Base-by-base conservation (phyloP, 2,797 vertebrate species). In the Halcyon leucocephala region DNA sequence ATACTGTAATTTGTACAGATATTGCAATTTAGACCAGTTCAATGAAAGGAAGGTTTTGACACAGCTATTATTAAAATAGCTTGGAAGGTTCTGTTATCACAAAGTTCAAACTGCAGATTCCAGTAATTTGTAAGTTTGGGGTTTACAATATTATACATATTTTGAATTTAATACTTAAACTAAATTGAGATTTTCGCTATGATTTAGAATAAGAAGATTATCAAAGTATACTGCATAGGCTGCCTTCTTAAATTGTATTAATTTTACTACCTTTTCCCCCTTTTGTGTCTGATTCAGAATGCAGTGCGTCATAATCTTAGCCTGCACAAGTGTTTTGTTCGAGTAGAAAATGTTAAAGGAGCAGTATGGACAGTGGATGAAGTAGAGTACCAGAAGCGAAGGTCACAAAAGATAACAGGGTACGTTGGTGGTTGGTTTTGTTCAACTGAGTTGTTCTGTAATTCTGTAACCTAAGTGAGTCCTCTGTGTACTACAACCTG, bases 311-410 rank as follows among this genome's bases (percentile, higher is more conserved):
- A 99, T 98, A 99, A 99, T 98, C 99, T 99, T 95, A 99, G 99
- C 97, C 99, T 99, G 98, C 99, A 99, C 99, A 99, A 99, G 98
- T 99, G 99, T 99, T 99, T 99, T 98, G 99, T 99, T 98, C 99
- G 99, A 79, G 99, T 99, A 97, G 99, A 99, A 98, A 99, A 99
- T 95, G 99, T 99, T 97, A 99, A 99, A 98, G 99, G 99, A 95
- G 99, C 99, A 76, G 99, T 99, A 96, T 99, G 99, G 99, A 99
- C 99, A 72, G 99, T 99, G 95, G 99, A 99, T 70, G 99, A 99
- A 98, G 98, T 99, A 98, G 99, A 99, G 97, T 99, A 99, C 98
- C 99, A 99, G 98, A 99, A 99, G 98, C 98, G 99, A 98, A 99
- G 99, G 98, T 99, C 99, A 96, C 99, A 99, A 98, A 99, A 99